Conservation (phyloP, 2,888 invertebrate genomes). For the Agonopterix alstromeriana region DNA sequence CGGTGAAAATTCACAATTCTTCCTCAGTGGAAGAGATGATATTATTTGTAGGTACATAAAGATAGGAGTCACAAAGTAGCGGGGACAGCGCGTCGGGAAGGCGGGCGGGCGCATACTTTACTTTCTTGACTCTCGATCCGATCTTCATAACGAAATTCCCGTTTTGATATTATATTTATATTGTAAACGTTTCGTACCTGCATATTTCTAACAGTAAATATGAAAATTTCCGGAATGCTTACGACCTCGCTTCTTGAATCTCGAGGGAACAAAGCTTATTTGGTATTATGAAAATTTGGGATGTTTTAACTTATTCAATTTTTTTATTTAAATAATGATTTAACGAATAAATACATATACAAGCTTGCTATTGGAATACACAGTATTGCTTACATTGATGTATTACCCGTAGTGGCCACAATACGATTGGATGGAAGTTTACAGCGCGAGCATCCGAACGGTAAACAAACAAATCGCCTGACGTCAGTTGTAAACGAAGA, state of each 20-base stretch:
- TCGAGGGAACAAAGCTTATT: conserved; percentile 58
- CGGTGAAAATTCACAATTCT: no score
- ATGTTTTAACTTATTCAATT: conserved; percentile 19
- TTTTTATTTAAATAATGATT: conserved; percentile 8
- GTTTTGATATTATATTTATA: conserved; percentile 78
- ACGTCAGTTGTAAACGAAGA: conserved; percentile 38
- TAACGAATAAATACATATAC: no score
- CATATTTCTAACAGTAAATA: conserved; percentile 77
- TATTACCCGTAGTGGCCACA: conserved; percentile 43
- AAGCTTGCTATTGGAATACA: no score
- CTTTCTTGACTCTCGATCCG: conserved; percentile 66
- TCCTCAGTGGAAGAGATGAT: no score
- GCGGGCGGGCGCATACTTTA: conserved; percentile 58
- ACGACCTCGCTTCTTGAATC: conserved; percentile 43
- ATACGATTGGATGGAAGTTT: conserved; percentile 65
- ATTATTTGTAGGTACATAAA: not conserved
- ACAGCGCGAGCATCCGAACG: conserved; percentile 53
- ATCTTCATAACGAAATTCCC: conserved; percentile 77
- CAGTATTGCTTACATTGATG: conserved; percentile 25
- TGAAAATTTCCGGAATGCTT: conserved; percentile 75
- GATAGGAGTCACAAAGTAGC: conserved; percentile 42
- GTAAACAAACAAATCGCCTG: conserved; percentile 57
- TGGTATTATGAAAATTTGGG: conserved; percentile 56
- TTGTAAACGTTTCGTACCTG: conserved; percentile 75
- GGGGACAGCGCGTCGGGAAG: conserved; percentile 37